Evolutionary conservation across 2,888 invertebrate genomes (phyloP).

Genomic region (Zaprionus lineosus): DNA sequence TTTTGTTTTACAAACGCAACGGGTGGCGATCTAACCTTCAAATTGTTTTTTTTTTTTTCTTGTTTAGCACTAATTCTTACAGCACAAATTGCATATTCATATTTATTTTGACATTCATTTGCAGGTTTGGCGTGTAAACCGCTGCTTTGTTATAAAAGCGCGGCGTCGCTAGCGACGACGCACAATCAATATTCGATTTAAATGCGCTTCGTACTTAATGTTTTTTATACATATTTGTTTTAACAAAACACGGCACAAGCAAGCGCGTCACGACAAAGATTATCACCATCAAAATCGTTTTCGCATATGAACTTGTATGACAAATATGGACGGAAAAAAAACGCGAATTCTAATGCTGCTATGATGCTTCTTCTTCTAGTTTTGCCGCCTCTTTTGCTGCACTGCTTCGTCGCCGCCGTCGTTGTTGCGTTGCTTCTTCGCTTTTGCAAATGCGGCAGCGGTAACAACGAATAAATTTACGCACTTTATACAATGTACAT

Average conservation of each 20-base stretch:
- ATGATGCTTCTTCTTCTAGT: conserved; percentile 71
- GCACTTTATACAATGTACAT: conserved; percentile 70
- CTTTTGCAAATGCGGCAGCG: conserved; percentile 56
- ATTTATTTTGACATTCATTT: conserved; percentile 35
- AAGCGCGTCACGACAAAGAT: conserved; percentile 49
- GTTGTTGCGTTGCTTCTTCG: conserved; percentile 60
- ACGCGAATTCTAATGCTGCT: conserved; percentile 57
- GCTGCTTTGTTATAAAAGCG: conserved; percentile 31
- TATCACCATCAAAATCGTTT: conserved; percentile 38
- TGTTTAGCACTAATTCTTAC: conserved; percentile 51
- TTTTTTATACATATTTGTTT: conserved; percentile 32
- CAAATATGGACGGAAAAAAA: conserved; percentile 48
- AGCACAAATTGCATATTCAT: conserved; percentile 36
- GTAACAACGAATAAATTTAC: conserved; percentile 43
- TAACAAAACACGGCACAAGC: conserved; percentile 29
- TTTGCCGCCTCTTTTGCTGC: conserved; percentile 73
- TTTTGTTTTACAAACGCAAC: conserved; percentile 46
- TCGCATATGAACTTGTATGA: conserved; percentile 39
- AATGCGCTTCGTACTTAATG: conserved; percentile 40
- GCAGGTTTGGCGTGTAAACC: conserved; percentile 8
- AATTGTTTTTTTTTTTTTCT: conserved; percentile 49
- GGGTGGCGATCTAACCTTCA: conserved; percentile 78
- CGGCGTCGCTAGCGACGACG: conserved; percentile 29
- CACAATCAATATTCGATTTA: conserved; percentile 54
- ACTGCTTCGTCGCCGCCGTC: conserved; percentile 70